Evolutionary conservation across 2,888 invertebrate genomes (phyloP).

Genomic region (Eustalomyia histrio): DNA sequence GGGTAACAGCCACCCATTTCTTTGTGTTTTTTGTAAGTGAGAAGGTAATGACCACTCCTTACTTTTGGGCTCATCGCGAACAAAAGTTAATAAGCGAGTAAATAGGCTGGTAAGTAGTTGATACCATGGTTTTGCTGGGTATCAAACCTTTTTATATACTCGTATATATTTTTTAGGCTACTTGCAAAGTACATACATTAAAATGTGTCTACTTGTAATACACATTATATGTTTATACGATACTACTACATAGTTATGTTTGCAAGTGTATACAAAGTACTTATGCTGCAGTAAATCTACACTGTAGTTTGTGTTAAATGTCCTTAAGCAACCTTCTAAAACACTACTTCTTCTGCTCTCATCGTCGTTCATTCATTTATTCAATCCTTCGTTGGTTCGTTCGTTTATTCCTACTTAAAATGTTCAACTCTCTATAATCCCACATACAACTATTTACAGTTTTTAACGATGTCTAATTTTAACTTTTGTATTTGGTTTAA

Average conservation of each 20-base stretch:
- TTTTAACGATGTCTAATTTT: slow-evolving; percentile 37
- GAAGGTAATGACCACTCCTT: too few relatives aligned
- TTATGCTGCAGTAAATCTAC: slow-evolving; percentile 28
- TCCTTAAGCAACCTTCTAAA: slow-evolving; percentile 35
- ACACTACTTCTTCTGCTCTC: slow-evolving; percentile 11
- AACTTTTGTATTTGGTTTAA: slow-evolving; percentile 24
- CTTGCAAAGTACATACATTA: slow-evolving; percentile 17
- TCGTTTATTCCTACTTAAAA: not conserved
- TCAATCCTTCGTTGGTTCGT: slow-evolving; percentile 4
- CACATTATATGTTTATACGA: too few relatives aligned
- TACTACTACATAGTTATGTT: not conserved
- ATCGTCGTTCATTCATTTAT: slow-evolving; percentile 10
- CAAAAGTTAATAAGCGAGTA: too few relatives aligned
- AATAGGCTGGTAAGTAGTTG: too few relatives aligned
- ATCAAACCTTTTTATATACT: not conserved
- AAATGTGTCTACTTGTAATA: slow-evolving; percentile 9
- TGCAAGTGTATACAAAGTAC: not conserved
- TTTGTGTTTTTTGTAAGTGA: too few relatives aligned
- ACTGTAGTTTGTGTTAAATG: slow-evolving; percentile 42
- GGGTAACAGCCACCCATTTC: too few relatives aligned
- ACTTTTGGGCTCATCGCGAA: too few relatives aligned
- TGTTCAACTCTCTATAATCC: not conserved
- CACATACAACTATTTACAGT: not conserved
- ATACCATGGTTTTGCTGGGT: too few relatives aligned
- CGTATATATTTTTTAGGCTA: slow-evolving; percentile 15